Evolutionary conservation across 2,113 vertebrate genomes (phyloP).

Genomic region (Ahaetulla prasina): DNA sequence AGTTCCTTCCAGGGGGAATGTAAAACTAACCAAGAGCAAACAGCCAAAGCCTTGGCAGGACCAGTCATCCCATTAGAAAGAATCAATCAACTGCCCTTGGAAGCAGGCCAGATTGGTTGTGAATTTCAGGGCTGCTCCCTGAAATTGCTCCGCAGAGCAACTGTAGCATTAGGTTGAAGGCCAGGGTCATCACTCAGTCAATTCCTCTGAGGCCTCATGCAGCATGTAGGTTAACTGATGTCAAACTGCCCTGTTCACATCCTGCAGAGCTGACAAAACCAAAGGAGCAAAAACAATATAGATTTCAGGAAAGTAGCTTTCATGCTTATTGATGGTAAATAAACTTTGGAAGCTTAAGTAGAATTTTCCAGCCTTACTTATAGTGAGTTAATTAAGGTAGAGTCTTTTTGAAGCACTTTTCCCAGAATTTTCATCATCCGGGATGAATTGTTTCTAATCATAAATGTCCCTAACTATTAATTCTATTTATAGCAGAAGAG

Average conservation of each 20-base stretch:
- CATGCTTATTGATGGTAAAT: background rate
- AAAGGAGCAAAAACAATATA: background rate
- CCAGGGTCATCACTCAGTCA: background rate
- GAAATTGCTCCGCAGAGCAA: background rate
- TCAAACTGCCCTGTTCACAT: background rate
- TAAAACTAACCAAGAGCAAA: background rate
- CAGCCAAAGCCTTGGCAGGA: background rate
- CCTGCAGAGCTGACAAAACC: background rate
- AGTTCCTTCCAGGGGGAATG: background rate
- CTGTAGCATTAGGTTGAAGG: background rate
- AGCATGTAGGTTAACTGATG: background rate
- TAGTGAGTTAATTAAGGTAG: background rate
- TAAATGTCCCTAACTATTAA: background rate
- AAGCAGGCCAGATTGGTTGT: background rate
- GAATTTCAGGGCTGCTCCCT: background rate
- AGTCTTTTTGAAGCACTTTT: background rate
- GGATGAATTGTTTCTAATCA: background rate
- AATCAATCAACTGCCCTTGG: background rate
- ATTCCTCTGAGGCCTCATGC: background rate
- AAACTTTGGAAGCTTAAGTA: background rate
- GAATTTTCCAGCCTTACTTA: background rate
- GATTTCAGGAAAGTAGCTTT: background rate
- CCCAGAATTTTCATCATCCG: background rate
- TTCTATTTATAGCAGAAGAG: background rate
- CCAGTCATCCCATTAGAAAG: background rate